Conservation (phyloP, 2,888 invertebrate genomes). For the Meandrusa payeni region DNA sequence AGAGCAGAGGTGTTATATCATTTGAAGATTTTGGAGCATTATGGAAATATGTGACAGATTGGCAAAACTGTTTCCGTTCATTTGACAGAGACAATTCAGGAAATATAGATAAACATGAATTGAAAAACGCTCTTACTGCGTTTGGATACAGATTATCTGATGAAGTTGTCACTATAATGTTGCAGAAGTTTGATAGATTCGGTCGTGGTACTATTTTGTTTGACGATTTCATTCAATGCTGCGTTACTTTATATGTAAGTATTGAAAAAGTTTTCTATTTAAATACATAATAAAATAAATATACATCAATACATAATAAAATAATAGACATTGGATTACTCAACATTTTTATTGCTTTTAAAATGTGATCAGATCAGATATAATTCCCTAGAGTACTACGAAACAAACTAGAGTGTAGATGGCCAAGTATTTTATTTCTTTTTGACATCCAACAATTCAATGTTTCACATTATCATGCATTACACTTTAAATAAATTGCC, state of each 20-base stretch:
- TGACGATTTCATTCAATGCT: constrained; percentile 99
- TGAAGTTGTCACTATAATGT: constrained; percentile 87
- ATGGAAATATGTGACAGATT: constrained; percentile 99
- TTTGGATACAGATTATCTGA: constrained; percentile 96
- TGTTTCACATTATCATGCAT: too few species aligned
- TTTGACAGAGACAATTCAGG: constrained; percentile 97
- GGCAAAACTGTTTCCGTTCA: constrained; percentile 97
- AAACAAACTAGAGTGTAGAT: too few species aligned
- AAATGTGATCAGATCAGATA: too few species aligned
- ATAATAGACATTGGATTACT: too few species aligned
- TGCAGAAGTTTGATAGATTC: constrained; percentile 96
- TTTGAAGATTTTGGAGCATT: constrained; percentile 97
- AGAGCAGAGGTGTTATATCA: constrained; percentile 92
- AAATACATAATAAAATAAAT: too few species aligned
- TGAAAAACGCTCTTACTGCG: constrained; percentile 93
- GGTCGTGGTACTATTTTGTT: constrained; percentile 96
- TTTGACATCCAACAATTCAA: too few species aligned
- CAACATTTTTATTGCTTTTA: too few species aligned
- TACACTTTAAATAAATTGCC: too few species aligned
- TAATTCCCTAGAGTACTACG: too few species aligned
- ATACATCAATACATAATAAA: too few species aligned
- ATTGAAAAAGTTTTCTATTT: too few species aligned
- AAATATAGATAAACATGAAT: constrained; percentile 93
- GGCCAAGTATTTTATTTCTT: too few species aligned
- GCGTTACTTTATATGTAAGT: constrained; percentile 95